phyloP scores from a whole-genome alignment of 1,140 invertebrate species.

The Camponotus vicinus region DNA sequence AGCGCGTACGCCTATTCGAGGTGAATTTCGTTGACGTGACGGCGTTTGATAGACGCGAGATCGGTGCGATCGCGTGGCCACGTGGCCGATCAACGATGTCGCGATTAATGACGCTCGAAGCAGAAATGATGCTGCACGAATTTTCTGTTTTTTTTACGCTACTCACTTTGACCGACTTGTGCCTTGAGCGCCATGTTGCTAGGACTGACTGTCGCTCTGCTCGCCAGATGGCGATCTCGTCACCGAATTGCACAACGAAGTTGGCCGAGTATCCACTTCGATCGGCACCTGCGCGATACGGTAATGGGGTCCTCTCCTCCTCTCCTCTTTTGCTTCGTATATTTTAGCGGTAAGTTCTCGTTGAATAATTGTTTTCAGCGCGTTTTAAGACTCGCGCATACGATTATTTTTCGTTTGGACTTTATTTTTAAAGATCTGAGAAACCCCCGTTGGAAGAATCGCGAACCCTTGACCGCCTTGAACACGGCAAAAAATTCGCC shows the following conservation, averaged over 20 bases:
- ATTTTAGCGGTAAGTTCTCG: background rate
- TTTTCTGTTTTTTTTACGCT: slow-evolving; percentile 77
- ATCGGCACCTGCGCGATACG: slow-evolving; percentile 38
- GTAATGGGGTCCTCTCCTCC: no score
- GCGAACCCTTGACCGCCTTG: no score
- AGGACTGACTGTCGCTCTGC: slow-evolving; percentile 69
- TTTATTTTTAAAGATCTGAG: no score
- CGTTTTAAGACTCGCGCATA: no score
- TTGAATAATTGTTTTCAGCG: background rate
- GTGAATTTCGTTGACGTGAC: slow-evolving; percentile 77
- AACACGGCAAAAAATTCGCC: no score
- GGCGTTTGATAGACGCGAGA: background rate
- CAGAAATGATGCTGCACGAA: slow-evolving; percentile 63
- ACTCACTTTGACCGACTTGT: slow-evolving; percentile 88
- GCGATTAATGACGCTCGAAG: background rate
- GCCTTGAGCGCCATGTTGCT: slow-evolving; percentile 88
- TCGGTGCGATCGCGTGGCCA: background rate
- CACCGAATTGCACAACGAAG: background rate
- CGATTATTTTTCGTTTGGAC: background rate
- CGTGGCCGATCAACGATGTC: background rate
- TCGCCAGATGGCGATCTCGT: slow-evolving; percentile 67
- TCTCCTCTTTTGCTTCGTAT: background rate
- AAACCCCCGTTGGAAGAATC: no score
- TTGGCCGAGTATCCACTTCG: background rate
- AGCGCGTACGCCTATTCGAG: slow-evolving; percentile 74